Conservation (phyloP, 2,113 vertebrate genomes). For the Puma concolor region DNA sequence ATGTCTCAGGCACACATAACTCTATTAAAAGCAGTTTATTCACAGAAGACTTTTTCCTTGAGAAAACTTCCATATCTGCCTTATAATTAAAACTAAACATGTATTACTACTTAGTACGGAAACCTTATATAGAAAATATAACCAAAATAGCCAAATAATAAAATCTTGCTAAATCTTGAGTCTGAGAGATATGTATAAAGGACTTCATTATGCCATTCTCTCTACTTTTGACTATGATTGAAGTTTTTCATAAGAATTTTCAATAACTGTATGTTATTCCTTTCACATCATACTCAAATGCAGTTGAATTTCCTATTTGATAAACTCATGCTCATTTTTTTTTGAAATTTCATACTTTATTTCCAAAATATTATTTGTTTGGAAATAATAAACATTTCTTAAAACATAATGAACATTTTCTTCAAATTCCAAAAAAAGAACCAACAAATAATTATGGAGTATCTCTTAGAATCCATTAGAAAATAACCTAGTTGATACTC, state of each 20-base stretch:
- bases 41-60: background rate
- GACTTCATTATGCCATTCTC: constrained; percentile 29
- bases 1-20: background rate
- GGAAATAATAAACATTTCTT: constrained; percentile 50
- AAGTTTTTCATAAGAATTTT: constrained; percentile 52
- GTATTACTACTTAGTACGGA: background rate
- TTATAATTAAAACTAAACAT: background rate
- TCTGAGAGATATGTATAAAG: background rate
- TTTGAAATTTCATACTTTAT: constrained; percentile 10
- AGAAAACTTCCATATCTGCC: background rate
- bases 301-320: constrained; percentile 31
- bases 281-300: constrained; percentile 21
- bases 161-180: background rate
- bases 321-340: constrained; percentile 5
- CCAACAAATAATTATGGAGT: constrained; percentile 1
- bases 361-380: constrained; percentile 57
- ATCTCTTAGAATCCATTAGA: background rate
- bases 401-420: constrained; percentile 44
- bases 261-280: background rate
- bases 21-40: constrained; percentile 39
- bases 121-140: constrained; percentile 11
- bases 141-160: background rate
- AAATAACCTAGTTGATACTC: constrained; percentile 35
- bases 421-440: constrained; percentile 45
- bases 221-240: constrained; percentile 5